Base-by-base conservation (phyloP, 2,113 vertebrate species). In the Cinclus mexicanus region DNA sequence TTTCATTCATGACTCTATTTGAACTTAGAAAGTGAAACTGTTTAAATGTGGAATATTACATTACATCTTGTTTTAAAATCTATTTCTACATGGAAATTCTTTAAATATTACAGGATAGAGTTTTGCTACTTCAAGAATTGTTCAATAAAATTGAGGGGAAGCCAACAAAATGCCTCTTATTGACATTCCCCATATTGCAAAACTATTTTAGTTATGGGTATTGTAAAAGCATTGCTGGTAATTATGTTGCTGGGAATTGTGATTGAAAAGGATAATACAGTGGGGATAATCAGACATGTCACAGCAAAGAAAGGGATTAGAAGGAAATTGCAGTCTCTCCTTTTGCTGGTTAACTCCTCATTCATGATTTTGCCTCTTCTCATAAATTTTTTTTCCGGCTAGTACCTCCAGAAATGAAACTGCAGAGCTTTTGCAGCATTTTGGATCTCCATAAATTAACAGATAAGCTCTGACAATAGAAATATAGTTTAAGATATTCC, bases 201-300 rank as follows among this genome's bases (percentile, higher is more conserved):
- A 97, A 94, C 59, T 68, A 9, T 65, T 86, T 83, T 56, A 88
- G 12, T 61, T 96, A 52, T 1, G 22, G 14, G 22, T 81, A 67
- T 25, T 74, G 29, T 93, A 94, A 90, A 56, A 93, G 28, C 47
- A 83, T n/a, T 95, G 88, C 85, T 90, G 39, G 86, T 94, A 96
- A 97, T 52, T 71, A 22, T 85, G 47, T 90, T 90, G 20, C 76
- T 86, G 85, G 83, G 72, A 95, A 94, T 68, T 47, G 9, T 85
- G 41, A 20, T 53, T 72, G 47, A 74, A 90, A 87, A 91, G 47
- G 31, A 41, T 81, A 86, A 81, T 20, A 17, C 18, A 47, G 29
- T 0, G 1, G 18, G 50, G 33, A 59, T 76, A 74, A 79, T 56
- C 12, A 71, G 53, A 53, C 59, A 18, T 64, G 64, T 71, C 41